Evolutionary conservation across 2,113 vertebrate species (phyloP).

Genomic region (Hemiprocne comata): DNA sequence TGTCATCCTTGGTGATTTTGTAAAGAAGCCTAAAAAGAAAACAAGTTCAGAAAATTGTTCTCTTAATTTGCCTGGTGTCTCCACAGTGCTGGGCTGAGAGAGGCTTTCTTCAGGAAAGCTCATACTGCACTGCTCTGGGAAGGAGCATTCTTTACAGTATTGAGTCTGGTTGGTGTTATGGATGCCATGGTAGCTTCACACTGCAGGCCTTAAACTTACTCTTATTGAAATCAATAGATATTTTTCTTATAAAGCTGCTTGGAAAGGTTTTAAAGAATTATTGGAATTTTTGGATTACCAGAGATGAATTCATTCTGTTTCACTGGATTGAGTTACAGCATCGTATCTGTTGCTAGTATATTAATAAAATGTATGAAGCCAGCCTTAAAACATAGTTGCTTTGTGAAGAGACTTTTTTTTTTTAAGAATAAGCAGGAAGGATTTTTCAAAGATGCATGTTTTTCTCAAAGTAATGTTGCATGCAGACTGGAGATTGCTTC

Average conservation of each 20-base stretch:
- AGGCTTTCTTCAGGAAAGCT: not conserved
- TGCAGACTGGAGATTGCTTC: slow-evolving; percentile 69
- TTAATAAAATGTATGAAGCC: slow-evolving; percentile 48
- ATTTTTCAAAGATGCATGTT: slow-evolving; percentile 45
- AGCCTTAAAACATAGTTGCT: slow-evolving; percentile 32
- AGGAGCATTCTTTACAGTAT: not conserved
- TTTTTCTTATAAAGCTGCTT: not conserved
- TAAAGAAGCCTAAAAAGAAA: not conserved
- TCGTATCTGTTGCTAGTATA: not conserved
- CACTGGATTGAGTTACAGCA: slow-evolving; percentile 35
- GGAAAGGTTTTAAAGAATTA: not conserved
- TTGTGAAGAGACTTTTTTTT: slow-evolving; percentile 21
- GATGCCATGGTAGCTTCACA: not conserved
- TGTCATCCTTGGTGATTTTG: not conserved
- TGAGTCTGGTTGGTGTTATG: not conserved
- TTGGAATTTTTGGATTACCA: not conserved
- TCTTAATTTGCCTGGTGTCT: not conserved
- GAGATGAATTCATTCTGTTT: slow-evolving; percentile 24
- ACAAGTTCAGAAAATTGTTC: not conserved
- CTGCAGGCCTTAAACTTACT: not conserved
- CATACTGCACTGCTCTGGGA: fast-evolving
- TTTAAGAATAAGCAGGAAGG: slow-evolving; percentile 48
- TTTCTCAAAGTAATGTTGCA: slow-evolving; percentile 69
- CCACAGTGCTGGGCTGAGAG: not conserved
- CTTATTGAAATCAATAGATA: not conserved